These are phyloP conservation scores for Nannobrachium achirus DNA, from an alignment of 2,113 vertebrate species.

Conservation along the genomic window DNA sequence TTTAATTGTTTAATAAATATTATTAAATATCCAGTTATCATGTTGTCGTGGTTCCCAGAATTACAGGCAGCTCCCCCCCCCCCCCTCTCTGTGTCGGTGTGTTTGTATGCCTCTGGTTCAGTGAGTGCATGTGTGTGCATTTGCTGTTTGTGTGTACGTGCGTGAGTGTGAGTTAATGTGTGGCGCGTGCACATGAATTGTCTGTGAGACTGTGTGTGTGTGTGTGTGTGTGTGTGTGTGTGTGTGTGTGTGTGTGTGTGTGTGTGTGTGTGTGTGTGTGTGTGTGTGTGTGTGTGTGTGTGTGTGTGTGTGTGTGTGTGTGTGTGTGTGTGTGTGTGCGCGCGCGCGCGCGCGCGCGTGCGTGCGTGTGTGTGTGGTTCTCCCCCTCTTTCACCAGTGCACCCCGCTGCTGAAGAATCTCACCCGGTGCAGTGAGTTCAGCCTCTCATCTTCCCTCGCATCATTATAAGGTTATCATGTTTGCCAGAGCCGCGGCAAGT, in stretches of 20 bases:
- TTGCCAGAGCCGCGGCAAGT: background rate
- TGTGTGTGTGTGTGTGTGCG: conserved; percentile 1
- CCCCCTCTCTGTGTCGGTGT: too few relatives aligned
- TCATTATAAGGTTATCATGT: conserved; percentile 17
- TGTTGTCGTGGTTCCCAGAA: too few relatives aligned
- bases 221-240: background rate
- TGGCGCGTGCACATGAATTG: background rate
- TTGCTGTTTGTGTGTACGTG: too few relatives aligned
- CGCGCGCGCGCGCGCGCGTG: background rate
- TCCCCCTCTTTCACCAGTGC: conserved; percentile 19
- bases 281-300: background rate
- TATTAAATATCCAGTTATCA: too few relatives aligned
- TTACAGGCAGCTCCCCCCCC: too few relatives aligned
- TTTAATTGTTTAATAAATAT: too few relatives aligned
- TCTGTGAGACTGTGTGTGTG: too few relatives aligned
- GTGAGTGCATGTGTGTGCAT: background rate
- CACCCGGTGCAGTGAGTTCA: conserved; percentile 51
- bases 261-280: background rate
- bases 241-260: conserved; percentile 11
- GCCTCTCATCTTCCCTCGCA: conserved; percentile 32
- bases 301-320: conserved; percentile 36
- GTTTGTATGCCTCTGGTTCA: conserved; percentile 19
- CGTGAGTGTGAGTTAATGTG: too few relatives aligned
- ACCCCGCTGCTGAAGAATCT: conserved; percentile 58
- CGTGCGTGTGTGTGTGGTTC: conserved; percentile 8